A percentile compares a stretch with the other conserved stretches of the same genome.
These are phyloP conservation scores for Rotaria macrura DNA, from an alignment of 2,888 invertebrate genomes.

Conservation along the genomic window DNA sequence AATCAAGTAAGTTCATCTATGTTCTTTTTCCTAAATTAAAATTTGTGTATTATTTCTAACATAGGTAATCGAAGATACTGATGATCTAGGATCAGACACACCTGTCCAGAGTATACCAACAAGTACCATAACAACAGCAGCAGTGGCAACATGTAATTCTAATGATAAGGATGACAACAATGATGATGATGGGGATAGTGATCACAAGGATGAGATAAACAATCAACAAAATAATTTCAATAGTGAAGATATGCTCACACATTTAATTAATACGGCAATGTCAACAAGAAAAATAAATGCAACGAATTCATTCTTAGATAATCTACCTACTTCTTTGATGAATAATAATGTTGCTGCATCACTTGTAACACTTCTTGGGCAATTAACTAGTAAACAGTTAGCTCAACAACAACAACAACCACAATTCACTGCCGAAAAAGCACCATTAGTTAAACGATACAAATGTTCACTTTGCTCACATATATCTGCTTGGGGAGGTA, in stretches of 20 bases:
- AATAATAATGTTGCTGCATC: neutral
- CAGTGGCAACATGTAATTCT: too few species aligned
- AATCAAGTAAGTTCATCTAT: neutral
- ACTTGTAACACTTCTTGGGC: conserved; percentile 8
- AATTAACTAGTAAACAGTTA: neutral
- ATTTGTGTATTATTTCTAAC: neutral
- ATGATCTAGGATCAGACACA: neutral
- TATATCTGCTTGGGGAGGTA: conserved; percentile 7
- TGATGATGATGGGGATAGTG: neutral
- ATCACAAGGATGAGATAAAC: neutral
- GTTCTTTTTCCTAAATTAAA: neutral
- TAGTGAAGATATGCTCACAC: conserved; percentile 6
- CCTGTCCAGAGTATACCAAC: neutral
- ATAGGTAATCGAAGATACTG: neutral
- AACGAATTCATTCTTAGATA: neutral
- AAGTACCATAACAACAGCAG: neutral
- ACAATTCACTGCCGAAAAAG: neutral
- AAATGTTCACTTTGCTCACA: conserved; percentile 9
- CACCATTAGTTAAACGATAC: neutral
- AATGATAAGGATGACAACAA: neutral
- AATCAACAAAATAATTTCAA: neutral
- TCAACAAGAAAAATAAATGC: neutral
- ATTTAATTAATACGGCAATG: conserved; percentile 4
- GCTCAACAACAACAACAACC: neutral
- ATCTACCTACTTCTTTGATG: neutral